Base-by-base conservation (phyloP, 2,113 vertebrate genomes). In the Python bivittatus region DNA sequence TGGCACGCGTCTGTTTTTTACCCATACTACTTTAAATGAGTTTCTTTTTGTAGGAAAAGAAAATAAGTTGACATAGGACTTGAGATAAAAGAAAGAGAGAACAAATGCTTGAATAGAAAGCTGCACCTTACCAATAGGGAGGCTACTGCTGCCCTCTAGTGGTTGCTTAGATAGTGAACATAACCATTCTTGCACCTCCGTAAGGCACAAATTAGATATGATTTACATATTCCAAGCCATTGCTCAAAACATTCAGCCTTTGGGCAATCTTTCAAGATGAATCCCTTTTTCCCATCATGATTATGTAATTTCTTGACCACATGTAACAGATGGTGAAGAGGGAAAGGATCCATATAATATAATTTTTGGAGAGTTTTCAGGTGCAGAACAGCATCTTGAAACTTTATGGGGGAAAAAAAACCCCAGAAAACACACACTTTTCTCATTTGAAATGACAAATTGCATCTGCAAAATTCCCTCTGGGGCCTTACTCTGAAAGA, bases 91-190 rank as follows among this genome's bases (percentile, higher is more conserved):
- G 15, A 79, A 38, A 79, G 15, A 79, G 68, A 79, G 17, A 79
- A 79, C 6, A 79, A 79, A 33, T 79, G n/a, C 33, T 20, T 33
- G 68, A 8, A 79, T 79, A 79, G 9, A 33, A 79, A 38, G 68
- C 84, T 23, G 44, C 29, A 27, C 25, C 64, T 64, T 52, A 38
- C 53, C 44, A 52, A 56, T 83, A 52, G 86, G 56, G 86, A 84
- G 64, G 42, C 22, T 58, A 29, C 42, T 88, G 56, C n/a, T 88
- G 86, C 68, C 91, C 68, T 92, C 91, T 92, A 60, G 91, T 27
- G 91, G 86, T 88, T 92, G 13, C 54, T 52, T 58, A 54, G 12
- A 58, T 83, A 88, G 38, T 38, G n/a, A 48, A 86, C 33, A n/a
- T 27, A 42, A 58, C 4, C 22, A 86, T 15, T 60, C 25, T 90